Evolutionary conservation across 1,140 invertebrate genomes (phyloP).

Genomic region (Neodiprion pinetum): DNA sequence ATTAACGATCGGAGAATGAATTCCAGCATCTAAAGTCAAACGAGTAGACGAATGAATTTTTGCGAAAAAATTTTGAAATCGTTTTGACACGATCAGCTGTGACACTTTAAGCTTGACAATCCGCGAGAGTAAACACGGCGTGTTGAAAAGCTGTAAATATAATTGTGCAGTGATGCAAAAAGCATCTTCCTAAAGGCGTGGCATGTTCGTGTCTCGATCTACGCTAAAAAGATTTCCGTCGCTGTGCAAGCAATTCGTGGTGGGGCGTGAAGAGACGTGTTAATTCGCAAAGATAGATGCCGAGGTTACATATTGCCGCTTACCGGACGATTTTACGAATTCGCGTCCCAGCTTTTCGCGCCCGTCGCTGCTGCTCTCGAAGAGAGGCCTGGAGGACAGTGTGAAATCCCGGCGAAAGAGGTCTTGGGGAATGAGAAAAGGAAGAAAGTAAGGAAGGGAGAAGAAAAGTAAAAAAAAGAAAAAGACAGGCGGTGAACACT

Average conservation of each 20-base stretch:
- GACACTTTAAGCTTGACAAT: no score
- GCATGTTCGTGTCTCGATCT: no score
- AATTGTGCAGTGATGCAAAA: no score
- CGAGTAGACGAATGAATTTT: no score
- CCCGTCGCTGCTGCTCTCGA: not conserved
- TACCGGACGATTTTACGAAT: not conserved
- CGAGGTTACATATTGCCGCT: not conserved
- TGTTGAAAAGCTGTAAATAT: no score
- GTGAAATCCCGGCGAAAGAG: not conserved
- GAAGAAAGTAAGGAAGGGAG: not conserved
- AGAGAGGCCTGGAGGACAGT: no score
- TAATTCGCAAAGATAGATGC: not conserved
- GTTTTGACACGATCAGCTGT: no score
- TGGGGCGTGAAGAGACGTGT: not conserved
- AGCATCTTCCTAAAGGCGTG: no score
- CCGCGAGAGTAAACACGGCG: no score
- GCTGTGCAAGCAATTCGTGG: not conserved
- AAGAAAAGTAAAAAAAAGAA: not conserved
- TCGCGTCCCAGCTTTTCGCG: not conserved
- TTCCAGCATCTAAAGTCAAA: no score
- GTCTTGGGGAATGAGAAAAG: not conserved
- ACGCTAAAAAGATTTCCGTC: not conserved
- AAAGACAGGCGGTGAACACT: not conserved
- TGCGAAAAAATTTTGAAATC: no score
- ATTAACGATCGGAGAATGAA: no score